phyloP scores from a whole-genome alignment of 2,113 vertebrate species.

The Oryzias melastigma region DNA sequence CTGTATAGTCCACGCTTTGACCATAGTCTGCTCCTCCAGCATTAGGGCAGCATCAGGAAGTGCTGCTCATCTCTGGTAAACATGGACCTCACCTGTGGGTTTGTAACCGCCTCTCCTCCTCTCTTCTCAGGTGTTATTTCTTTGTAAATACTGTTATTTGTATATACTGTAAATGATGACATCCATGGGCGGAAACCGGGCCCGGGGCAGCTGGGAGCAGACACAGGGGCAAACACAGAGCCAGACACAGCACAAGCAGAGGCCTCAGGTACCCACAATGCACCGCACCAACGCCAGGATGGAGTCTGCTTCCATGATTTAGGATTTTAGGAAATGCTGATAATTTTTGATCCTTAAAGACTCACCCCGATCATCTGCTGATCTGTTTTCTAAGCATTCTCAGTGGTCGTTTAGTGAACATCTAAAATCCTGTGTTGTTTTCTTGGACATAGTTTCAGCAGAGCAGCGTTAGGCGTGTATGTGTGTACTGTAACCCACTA shows the following conservation, averaged over 20 bases:
- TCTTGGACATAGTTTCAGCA: too few relatives aligned
- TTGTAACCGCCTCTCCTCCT: slow-evolving; percentile 19
- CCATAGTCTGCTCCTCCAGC: slow-evolving; percentile 3
- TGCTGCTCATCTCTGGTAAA: slow-evolving; percentile 10
- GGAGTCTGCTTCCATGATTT: too few relatives aligned
- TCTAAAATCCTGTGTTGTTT: too few relatives aligned
- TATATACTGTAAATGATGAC: slow-evolving; percentile 99
- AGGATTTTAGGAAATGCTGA: too few relatives aligned
- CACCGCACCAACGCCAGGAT: too few relatives aligned
- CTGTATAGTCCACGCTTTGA: slow-evolving; percentile 21
- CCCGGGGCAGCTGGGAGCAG: slow-evolving; percentile 97
- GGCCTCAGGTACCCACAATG: slow-evolving; percentile 73
- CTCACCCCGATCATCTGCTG: too few relatives aligned
- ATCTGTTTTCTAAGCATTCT: too few relatives aligned
- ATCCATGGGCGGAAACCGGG: slow-evolving; percentile 93
- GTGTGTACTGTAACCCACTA: too few relatives aligned
- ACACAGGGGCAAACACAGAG: slow-evolving; percentile 95
- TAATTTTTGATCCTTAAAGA: too few relatives aligned
- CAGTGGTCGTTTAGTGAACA: too few relatives aligned
- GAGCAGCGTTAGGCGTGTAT: too few relatives aligned
- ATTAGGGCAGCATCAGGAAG: slow-evolving; percentile 44
- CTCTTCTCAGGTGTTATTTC: slow-evolving; percentile 83
- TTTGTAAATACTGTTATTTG: slow-evolving; percentile 99
- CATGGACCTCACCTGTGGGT: slow-evolving; percentile 22
- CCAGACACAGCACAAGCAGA: slow-evolving; percentile 91